Conservation (phyloP, 2,888 invertebrate species). For the Elmis aenea region DNA sequence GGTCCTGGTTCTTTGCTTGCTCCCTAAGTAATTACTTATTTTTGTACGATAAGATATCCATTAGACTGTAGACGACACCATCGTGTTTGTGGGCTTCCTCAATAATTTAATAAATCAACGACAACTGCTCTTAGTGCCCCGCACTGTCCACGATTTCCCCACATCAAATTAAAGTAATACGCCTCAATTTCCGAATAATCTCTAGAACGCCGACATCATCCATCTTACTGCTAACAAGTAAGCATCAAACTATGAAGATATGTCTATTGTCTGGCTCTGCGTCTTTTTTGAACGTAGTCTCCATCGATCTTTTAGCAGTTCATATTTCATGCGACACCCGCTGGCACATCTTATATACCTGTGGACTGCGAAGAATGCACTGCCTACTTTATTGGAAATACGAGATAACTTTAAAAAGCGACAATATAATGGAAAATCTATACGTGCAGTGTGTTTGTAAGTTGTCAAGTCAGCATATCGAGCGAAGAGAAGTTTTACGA, state of each 20-base stretch:
- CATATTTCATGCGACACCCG: slow-evolving; percentile 21
- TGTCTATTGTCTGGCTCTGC: slow-evolving; percentile 24
- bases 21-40: too few relatives aligned
- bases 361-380: slow-evolving; percentile 4
- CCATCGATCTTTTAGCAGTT: slow-evolving; percentile 26
- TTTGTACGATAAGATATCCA: too few relatives aligned
- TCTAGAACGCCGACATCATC: slow-evolving; percentile 23
- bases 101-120: slow-evolving; percentile 14
- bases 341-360: too few relatives aligned
- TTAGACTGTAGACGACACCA: too few relatives aligned
- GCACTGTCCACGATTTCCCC: slow-evolving; percentile 11
- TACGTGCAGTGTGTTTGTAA: slow-evolving; percentile 5
- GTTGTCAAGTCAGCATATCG: slow-evolving; percentile 6
- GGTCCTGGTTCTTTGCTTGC: too few relatives aligned
- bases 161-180: slow-evolving; percentile 22
- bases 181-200: slow-evolving; percentile 22
- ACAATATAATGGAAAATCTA: slow-evolving; percentile 7
- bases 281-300: slow-evolving; percentile 11
- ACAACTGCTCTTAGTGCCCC: slow-evolving; percentile 14
- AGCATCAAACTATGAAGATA: slow-evolving; percentile 25
- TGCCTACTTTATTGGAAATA: slow-evolving; percentile 5
- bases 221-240: slow-evolving; percentile 27
- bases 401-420: slow-evolving; percentile 2
- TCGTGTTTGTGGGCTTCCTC: too few relatives aligned
- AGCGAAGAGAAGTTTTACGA: too few relatives aligned